Conservation (phyloP, 2,888 invertebrate genomes). For the Eilema depressum region DNA sequence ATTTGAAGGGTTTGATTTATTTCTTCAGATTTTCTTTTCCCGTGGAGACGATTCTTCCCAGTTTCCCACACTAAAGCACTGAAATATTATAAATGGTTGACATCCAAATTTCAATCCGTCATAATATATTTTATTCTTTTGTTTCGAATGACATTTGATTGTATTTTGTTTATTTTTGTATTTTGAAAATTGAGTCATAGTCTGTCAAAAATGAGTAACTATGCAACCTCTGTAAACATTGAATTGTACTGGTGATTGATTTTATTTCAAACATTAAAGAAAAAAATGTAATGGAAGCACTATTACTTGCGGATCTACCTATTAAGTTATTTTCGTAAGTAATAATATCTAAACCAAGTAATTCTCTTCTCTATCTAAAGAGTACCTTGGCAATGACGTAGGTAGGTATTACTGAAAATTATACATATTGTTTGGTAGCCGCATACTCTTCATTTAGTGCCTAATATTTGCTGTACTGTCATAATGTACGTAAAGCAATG, state of each 20-base stretch:
- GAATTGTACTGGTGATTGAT: not conserved
- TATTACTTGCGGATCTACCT: not conserved
- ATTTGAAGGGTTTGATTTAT: not conserved
- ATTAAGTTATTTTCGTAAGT: not conserved
- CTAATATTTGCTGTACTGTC: not conserved
- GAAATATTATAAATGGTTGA: not conserved
- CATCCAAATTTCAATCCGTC: not conserved
- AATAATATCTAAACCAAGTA: not conserved
- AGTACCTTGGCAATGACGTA: not conserved
- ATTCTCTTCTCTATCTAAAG: not conserved
- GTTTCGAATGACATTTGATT: constrained; percentile 28
- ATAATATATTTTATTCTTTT: constrained; percentile 13
- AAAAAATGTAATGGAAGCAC: not conserved
- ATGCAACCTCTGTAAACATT: not conserved
- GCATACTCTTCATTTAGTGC: too few species aligned
- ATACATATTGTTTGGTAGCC: not conserved
- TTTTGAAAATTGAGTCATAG: constrained; percentile 24
- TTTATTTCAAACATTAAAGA: constrained; percentile 1
- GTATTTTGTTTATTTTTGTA: constrained; percentile 38
- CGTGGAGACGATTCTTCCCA: not conserved
- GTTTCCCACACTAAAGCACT: constrained; percentile 6
- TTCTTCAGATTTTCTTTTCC: not conserved
- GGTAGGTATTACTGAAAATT: not conserved
- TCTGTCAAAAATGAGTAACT: constrained; percentile 6
- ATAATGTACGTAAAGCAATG: not conserved